Evolutionary conservation across 2,888 invertebrate genomes (phyloP).

Genomic region (Cheiracanthium punctorium): DNA sequence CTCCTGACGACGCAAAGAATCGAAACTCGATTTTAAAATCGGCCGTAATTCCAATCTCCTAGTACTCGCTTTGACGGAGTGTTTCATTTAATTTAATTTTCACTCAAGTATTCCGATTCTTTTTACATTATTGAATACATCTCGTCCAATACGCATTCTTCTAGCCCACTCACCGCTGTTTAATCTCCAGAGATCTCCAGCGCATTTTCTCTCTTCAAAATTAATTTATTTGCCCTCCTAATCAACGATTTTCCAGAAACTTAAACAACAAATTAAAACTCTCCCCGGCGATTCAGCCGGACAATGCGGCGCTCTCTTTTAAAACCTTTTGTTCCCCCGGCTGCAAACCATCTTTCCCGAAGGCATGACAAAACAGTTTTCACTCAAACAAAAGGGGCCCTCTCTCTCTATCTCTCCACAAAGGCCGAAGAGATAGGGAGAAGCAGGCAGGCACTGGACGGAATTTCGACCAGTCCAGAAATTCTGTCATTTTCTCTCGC

Average conservation of each 20-base stretch:
- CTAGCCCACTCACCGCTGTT: too few species aligned
- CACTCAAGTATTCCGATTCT: too few species aligned
- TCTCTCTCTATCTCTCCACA: conserved; percentile 6
- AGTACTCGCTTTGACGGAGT: too few species aligned
- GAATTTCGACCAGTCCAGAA: conserved; percentile 36
- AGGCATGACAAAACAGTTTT: conserved; percentile 14
- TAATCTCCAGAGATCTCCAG: too few species aligned
- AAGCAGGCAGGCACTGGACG: background rate
- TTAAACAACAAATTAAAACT: conserved; percentile 15
- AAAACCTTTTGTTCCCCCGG: background rate
- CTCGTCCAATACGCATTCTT: too few species aligned
- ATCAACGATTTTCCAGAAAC: background rate
- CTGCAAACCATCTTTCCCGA: background rate
- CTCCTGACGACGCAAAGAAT: too few species aligned
- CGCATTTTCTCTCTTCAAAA: too few species aligned
- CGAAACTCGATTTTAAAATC: too few species aligned
- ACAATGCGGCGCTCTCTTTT: background rate
- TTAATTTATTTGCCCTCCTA: background rate
- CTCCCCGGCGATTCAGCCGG: background rate
- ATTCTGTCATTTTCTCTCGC: conserved; percentile 46
- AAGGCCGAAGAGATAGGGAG: too few species aligned
- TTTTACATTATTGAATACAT: too few species aligned
- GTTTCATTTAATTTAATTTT: too few species aligned
- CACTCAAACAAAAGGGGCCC: conserved; percentile 44
- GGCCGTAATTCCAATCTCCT: too few species aligned